These are phyloP conservation scores for Augochlorella aurata DNA, from an alignment of 2,888 invertebrate genomes.

Conservation along the genomic window DNA sequence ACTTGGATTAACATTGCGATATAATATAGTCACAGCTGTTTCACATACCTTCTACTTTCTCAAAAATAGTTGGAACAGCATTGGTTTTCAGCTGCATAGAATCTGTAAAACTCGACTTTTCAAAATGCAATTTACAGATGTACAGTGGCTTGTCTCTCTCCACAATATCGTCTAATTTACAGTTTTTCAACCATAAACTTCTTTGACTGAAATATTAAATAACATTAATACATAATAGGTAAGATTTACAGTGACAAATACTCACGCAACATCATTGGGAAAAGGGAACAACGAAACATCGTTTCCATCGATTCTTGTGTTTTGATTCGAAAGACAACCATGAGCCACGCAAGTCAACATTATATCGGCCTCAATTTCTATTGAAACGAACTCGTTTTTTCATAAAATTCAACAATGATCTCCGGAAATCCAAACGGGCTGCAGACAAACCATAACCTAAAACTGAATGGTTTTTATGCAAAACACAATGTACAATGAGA, in stretches of 20 bases:
- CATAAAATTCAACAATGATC: conserved; percentile 14
- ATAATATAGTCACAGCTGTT: not conserved
- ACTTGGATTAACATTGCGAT: not conserved
- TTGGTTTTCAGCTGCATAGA: conserved; percentile 52
- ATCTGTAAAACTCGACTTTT: conserved; percentile 50
- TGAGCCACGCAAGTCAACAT: conserved; percentile 59
- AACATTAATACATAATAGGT: not conserved
- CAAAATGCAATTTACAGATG: conserved; percentile 70
- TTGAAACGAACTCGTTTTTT: not conserved
- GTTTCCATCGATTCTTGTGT: conserved; percentile 57
- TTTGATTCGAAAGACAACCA: conserved; percentile 60
- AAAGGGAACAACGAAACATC: conserved; percentile 62
- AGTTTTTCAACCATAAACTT: conserved; percentile 63
- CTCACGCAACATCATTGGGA: conserved; percentile 64
- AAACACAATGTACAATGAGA: not conserved
- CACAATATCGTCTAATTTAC: conserved; percentile 30
- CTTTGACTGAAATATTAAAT: conserved; percentile 50
- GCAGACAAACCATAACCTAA: conserved; percentile 53
- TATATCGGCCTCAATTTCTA: conserved; percentile 7
- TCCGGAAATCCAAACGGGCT: conserved; percentile 12
- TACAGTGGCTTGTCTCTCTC: conserved; percentile 19
- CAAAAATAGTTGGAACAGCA: conserved; percentile 65
- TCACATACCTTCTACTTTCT: conserved; percentile 56
- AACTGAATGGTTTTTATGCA: not conserved
- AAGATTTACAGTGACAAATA: conserved; percentile 11